Evolutionary conservation across 2,113 vertebrate species (phyloP), one percentile per base, ranked within the genome.

Genomic region (Cottus gobio): DNA sequence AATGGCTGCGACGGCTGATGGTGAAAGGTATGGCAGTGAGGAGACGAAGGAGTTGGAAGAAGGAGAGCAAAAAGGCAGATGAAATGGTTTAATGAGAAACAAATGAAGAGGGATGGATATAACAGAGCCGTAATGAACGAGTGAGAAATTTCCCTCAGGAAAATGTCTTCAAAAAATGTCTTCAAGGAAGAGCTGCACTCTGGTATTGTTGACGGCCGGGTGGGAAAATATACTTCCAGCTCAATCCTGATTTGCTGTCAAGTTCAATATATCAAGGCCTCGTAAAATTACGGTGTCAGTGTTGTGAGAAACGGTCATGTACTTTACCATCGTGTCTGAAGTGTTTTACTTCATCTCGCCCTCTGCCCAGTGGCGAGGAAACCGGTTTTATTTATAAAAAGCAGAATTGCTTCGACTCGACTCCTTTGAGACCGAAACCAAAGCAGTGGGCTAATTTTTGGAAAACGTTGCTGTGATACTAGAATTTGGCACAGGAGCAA

Each of bases 171-270:
- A 73, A 69, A 54, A 66, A 36, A 74, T 77, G 80, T 79, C 75
- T 46, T 83, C 39, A 64, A 79, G 74, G 61, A 77, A 46, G 69
- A 76, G 63, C 30, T 77, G 48, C 74, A 24, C 50, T 71, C 52
- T 77, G 57, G 78, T 71, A 80, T 2, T 70, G 65, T 82, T 70
- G 30, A 77, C 70, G 69, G 52, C 71, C 24, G 58, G 60, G 54
- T 72, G 63, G 69, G 60, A 75, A 85, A 84, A 90, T 58, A 80
- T 71, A 84, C 75, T 87, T 65, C 77, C 60, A 82, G 68, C 80
- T 89, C 87, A 87, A 76, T 73, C 85, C 66, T 87, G 82, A 90
- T 88, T 90, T 83, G 79, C 83, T 85, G 84, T 82, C 88, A 86
- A 80, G 78, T 89, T 52, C 65, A 77, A 91, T 86, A 82, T 31